Percentiles rank a stretch among this genome's conserved stretches.
phyloP scores from a whole-genome alignment of 2,888 invertebrate genomes.

The Eueremaeus valkanovi region DNA sequence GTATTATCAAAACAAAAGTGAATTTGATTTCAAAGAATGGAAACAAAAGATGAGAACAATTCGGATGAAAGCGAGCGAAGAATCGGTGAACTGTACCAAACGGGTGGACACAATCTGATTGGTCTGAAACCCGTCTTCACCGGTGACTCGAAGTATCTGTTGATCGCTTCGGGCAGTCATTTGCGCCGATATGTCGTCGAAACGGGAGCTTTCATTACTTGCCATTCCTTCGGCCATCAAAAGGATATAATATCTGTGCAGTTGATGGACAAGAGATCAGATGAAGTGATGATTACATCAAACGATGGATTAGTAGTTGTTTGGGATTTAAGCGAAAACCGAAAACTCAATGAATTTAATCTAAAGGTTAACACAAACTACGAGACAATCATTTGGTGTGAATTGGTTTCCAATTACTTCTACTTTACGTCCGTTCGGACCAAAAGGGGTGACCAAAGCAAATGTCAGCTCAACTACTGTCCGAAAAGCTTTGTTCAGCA shows the following conservation, averaged over 20 bases:
- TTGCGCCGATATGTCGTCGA: conserved; percentile 37
- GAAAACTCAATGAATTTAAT: neutral
- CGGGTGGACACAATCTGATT: conserved; percentile 29
- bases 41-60: neutral
- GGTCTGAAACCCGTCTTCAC: conserved; percentile 15
- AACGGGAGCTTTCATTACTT: conserved; percentile 31
- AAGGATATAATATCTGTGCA: conserved; percentile 22
- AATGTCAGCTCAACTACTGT: neutral
- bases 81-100: neutral
- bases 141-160: conserved; percentile 29
- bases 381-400: neutral
- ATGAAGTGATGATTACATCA: conserved; percentile 10
- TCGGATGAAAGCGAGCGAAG: neutral
- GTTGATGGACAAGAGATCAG: neutral
- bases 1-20: neutral
- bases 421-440: neutral
- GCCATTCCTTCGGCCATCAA: conserved; percentile 14
- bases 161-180: conserved; percentile 11
- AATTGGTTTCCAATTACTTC: neutral
- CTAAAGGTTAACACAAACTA: neutral
- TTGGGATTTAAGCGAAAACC: conserved; percentile 33
- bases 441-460: neutral
- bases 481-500: neutral
- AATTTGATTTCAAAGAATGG: neutral
- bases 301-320: conserved; percentile 16